Evolutionary conservation across 2,113 vertebrate genomes (phyloP).

Genomic region (Prionailurus viverrinus): DNA sequence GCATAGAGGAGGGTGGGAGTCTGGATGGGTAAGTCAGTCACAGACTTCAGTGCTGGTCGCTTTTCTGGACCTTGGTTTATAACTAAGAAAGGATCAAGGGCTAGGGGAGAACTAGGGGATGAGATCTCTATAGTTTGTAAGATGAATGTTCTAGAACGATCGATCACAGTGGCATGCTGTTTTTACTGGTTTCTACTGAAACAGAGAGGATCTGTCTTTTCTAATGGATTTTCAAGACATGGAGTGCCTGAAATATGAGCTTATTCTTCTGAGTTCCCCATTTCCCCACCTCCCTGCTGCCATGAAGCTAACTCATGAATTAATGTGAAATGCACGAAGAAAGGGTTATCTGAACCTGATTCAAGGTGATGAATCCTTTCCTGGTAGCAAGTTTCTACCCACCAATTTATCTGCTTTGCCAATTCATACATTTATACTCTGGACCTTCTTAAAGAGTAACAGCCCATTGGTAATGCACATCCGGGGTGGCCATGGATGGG

Average conservation of each 20-base stretch:
- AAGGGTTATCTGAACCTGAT: not conserved
- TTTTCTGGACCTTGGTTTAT: not conserved
- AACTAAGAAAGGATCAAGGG: not conserved
- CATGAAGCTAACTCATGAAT: not conserved
- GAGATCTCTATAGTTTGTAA: not conserved
- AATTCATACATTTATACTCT: not conserved
- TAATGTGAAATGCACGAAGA: not conserved
- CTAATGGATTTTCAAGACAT: not conserved
- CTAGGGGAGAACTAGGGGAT: not conserved
- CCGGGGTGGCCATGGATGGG: not conserved
- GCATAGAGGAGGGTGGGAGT: not conserved
- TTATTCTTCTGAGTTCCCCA: not conserved
- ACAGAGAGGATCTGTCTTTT: not conserved
- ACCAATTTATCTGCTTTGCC: not conserved
- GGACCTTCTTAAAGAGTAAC: not conserved
- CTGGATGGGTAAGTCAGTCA: not conserved
- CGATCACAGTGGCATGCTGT: not conserved
- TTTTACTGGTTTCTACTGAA: not conserved
- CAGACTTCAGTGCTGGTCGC: not conserved
- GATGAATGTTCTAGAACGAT: not conserved
- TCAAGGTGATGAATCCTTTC: not conserved
- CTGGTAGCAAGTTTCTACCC: not conserved
- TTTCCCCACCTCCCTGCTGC: not conserved
- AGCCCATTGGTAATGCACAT: not conserved
- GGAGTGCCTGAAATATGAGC: not conserved